These are phyloP conservation scores for Brotula barbata DNA, from an alignment of 2,797 vertebrate genomes.

Conservation along the genomic window DNA sequence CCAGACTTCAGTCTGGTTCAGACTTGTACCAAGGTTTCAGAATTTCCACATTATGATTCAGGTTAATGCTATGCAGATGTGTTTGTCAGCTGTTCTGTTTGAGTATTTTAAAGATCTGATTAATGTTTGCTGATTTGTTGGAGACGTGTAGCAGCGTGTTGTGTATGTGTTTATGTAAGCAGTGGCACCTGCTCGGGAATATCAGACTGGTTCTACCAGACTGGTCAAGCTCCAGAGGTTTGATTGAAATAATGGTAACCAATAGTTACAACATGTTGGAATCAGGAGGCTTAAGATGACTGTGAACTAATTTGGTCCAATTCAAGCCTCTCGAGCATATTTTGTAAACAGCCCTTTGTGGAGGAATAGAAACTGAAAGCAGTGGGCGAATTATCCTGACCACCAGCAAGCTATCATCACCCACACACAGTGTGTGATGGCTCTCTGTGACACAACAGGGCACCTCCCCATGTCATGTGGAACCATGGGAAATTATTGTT, in stretches of 20 bases:
- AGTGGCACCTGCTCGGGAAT: conserved; percentile 36
- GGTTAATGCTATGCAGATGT: conserved; percentile 73
- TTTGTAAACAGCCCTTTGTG: conserved; percentile 12
- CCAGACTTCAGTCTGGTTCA: conserved; percentile 43
- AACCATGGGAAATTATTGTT: conserved; percentile 49
- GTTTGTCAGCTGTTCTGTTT: conserved; percentile 52
- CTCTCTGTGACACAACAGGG: conserved; percentile 7
- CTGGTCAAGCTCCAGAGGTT: not conserved
- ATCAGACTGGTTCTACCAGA: conserved; percentile 15
- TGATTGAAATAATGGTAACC: conserved; percentile 7
- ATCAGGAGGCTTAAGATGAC: conserved; percentile 12
- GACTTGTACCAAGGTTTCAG: conserved; percentile 56
- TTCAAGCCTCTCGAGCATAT: conserved; percentile 2
- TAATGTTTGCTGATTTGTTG: conserved; percentile 47
- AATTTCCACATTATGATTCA: conserved; percentile 58
- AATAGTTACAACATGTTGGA: not conserved
- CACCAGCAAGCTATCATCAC: conserved; percentile 69
- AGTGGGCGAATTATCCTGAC: too few species aligned
- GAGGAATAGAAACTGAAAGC: conserved; percentile 12
- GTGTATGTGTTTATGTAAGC: conserved; percentile 40
- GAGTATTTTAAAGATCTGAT: conserved; percentile 35
- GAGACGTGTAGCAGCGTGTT: conserved; percentile 37
- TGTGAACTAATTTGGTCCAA: not conserved
- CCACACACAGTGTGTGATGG: conserved; percentile 13
- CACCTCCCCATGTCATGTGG: conserved; percentile 37